Conservation (phyloP, 2,113 vertebrate species). For the Notarius quadriscutis region DNA sequence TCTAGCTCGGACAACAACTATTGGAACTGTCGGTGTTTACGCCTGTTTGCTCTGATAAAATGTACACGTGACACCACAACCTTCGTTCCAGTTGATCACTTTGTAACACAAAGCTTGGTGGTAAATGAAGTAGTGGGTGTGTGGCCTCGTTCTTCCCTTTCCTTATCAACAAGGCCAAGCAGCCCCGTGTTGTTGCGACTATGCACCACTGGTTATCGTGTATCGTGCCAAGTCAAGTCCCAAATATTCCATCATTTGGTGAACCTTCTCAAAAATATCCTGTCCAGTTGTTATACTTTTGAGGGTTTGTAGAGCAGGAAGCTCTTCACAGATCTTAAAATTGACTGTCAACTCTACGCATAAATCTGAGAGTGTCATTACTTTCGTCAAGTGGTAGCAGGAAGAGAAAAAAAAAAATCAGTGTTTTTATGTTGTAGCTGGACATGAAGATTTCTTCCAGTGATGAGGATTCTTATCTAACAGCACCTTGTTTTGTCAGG, state of each 20-base stretch:
- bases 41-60: constrained; percentile 11
- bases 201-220: neutral
- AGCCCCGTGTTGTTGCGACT: neutral
- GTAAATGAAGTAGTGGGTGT: neutral
- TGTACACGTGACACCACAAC: constrained; percentile 34
- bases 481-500: too few relatives aligned
- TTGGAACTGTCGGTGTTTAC: constrained; percentile 36
- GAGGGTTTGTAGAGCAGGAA: constrained; percentile 8
- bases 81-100: constrained; percentile 46
- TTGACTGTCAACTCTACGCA: neutral
- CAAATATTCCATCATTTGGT: neutral
- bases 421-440: neutral
- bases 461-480: neutral
- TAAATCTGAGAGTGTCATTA: neutral
- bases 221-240: neutral
- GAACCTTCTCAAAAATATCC: neutral
- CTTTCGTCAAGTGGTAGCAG: constrained; percentile 9
- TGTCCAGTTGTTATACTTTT: constrained; percentile 1
- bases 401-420: neutral
- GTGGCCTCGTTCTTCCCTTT: neutral
- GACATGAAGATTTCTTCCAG: neutral
- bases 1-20: constrained; percentile 29
- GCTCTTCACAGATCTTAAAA: constrained; percentile 18
- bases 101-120: constrained; percentile 14
- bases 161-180: neutral